Evolutionary conservation across 2,888 invertebrate species (phyloP), one percentile per base, ranked within the genome.

Genomic region (Lepidochrysops patricia): DNA sequence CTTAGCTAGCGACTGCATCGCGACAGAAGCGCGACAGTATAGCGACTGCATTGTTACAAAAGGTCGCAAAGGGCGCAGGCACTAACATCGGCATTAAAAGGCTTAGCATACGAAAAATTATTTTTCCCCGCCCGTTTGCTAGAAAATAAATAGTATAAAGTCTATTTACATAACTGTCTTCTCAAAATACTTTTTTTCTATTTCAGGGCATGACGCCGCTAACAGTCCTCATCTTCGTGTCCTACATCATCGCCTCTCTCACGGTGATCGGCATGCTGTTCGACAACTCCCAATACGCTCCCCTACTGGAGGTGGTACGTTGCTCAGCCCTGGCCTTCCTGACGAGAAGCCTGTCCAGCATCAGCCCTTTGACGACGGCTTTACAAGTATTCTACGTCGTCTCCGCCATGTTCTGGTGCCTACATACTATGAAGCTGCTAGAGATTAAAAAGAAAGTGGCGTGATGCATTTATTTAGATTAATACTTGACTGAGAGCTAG

Each of bases 241-340:
- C 89, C 49, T 94, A 94, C 84, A 92, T 94, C 66, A 89, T 94
- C 50, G 90, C 90, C 2, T 93, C 94, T 0, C 79, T 95, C 12
- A 93, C 93, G 0, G 84, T 92, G 25, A 93, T 95, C 57, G 94
- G 95, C 0, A 90, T 94, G 89, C 75, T 95, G 6, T 92, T 95
- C 68, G 95, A 95, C 68, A 91, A 92, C 68, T 90, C 91, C 48
- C 88, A 90, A 5, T 85, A 91, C 67, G 93, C 93, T 0, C 89
- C 91, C 5, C 71, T 91, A 1, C 80, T 93, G 34, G 95, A 95
- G 77, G 87, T 94, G 1, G 63, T 91, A 1, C 90, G 95, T 7
- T 95, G 94, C 71, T 85, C 91, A n/a, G 75, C 91, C 0, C 82
- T 93, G 23, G 90, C 93, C 1, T 87, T 84, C 75, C 68, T 86